Evolutionary conservation across 2,888 invertebrate genomes (phyloP).

Genomic region (Diachrysia chrysitis): DNA sequence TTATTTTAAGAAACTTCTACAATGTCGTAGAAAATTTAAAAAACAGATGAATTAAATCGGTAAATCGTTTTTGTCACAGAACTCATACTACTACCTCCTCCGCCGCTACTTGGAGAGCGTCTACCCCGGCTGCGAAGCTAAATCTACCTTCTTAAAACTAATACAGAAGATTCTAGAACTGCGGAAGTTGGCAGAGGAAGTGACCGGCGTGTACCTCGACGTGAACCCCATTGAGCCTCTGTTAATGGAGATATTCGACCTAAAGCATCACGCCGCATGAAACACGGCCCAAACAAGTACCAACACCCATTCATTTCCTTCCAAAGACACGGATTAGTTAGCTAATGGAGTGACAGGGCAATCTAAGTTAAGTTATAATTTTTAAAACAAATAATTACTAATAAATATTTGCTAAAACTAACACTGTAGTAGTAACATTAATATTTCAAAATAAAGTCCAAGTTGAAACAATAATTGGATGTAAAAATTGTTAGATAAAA

Average conservation of each 20-base stretch:
- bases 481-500: no score
- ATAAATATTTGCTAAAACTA: no score
- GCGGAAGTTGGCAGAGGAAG: constrained; percentile 95
- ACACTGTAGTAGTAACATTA: no score
- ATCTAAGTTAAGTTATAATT: background rate
- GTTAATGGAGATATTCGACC: constrained; percentile 98
- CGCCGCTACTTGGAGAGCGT: constrained; percentile 95
- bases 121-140: constrained; percentile 95
- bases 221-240: constrained; percentile 98
- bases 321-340: constrained; percentile 20
- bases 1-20: no score
- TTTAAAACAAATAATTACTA: no score
- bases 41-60: no score
- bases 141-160: constrained; percentile 95
- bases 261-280: constrained; percentile 90
- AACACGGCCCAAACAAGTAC: background rate
- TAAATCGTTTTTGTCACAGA: constrained; percentile 88
- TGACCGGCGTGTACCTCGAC: constrained; percentile 97
- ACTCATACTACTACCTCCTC: constrained; percentile 96
- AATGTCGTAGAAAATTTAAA: no score
- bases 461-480: no score
- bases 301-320: constrained; percentile 11
- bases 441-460: no score
- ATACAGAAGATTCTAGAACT: constrained; percentile 97
- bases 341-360: constrained; percentile 24